Base-by-base conservation (phyloP, 2,888 invertebrate species). In the Myopa testacea region DNA sequence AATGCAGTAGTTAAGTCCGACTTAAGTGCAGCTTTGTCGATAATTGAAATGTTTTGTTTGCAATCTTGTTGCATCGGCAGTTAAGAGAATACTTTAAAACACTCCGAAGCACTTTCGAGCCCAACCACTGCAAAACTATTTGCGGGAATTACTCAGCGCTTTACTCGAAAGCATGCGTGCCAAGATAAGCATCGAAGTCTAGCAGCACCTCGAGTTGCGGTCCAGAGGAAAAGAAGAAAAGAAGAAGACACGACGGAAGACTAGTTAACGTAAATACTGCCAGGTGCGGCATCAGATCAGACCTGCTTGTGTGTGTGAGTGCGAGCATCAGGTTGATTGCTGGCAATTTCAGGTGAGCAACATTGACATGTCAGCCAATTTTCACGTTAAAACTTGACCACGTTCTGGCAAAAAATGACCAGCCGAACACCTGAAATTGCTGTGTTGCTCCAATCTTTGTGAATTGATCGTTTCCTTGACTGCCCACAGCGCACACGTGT, bases 81-180 rank as follows among this genome's bases (percentile, higher is more conserved):
- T 65, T 74, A 65, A 74, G 12, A n/a, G 50, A 74, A 74, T 74
- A 50, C 65, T 65, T 63, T 19, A 38, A 52, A 71, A 71, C 71
- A 60, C 71, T 71, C 55, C 55, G 4, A 71, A 58, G 45, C 45
- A 45, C 1, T 45, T 45, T 45, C 10, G 10, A 26, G 12, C 52
- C 14, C 62, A 65, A 65, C 52, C 52, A 65, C 65, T 52, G 16
- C 50, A 63, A 55, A n/a, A 40, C 26, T 19, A 65, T 74, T 65
- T 74, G 65, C 65, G 14, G 63, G 26, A 74, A 74, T 74, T 65
- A 65, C 63, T 16, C 8, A 63, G 34, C 38, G 73, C 72, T 58
- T 60, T 37, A 40, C n/a, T 72, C 40, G 40, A 7, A 72, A n/a
- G 40, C 14, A 74, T 50, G 73, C 62, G 74, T 63, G 73, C 14